Conservation (phyloP, 2,113 vertebrate genomes). For the Mola mola region DNA sequence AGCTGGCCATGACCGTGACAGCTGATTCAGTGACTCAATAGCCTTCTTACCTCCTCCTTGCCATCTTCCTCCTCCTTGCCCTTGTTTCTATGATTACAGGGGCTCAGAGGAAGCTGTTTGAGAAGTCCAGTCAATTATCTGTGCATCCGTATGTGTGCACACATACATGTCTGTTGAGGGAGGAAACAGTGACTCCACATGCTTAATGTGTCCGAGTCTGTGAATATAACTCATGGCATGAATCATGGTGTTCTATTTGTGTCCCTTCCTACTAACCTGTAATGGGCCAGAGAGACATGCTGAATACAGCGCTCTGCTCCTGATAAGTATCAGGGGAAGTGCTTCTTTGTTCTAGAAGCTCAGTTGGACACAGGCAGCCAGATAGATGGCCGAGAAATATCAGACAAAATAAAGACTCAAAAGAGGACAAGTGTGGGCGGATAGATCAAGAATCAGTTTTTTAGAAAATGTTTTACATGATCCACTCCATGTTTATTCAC, state of each 20-base stretch:
- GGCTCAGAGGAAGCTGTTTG: constrained; percentile 48
- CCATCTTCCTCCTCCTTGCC: constrained; percentile 38
- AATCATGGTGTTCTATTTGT: constrained; percentile 71
- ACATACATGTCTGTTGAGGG: constrained; percentile 9
- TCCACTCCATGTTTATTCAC: constrained; percentile 25
- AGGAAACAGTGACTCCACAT: constrained; percentile 36
- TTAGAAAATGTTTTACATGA: constrained; percentile 59
- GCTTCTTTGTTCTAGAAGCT: constrained; percentile 65
- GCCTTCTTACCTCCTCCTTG: constrained; percentile 19
- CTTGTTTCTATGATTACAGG: constrained; percentile 58
- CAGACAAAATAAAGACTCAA: constrained; percentile 55
- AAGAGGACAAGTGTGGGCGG: constrained; percentile 44
- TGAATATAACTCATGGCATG: constrained; percentile 50
- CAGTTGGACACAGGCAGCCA: constrained; percentile 36
- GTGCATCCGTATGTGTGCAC: constrained; percentile 60
- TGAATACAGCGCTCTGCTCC: constrained; percentile 44
- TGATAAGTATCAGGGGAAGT: constrained; percentile 73
- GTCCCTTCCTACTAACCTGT: constrained; percentile 72
- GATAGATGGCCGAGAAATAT: constrained; percentile 49
- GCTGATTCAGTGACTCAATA: constrained; percentile 67
- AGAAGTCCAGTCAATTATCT: constrained; percentile 59
- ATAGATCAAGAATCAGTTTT: constrained; percentile 30
- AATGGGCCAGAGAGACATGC: constrained; percentile 67
- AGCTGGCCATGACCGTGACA: constrained; percentile 57
- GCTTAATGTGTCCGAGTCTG: constrained; percentile 52